Evolutionary conservation across 2,113 vertebrate genomes (phyloP), one percentile per base, ranked within the genome.

Genomic region (Saiga tatarica): DNA sequence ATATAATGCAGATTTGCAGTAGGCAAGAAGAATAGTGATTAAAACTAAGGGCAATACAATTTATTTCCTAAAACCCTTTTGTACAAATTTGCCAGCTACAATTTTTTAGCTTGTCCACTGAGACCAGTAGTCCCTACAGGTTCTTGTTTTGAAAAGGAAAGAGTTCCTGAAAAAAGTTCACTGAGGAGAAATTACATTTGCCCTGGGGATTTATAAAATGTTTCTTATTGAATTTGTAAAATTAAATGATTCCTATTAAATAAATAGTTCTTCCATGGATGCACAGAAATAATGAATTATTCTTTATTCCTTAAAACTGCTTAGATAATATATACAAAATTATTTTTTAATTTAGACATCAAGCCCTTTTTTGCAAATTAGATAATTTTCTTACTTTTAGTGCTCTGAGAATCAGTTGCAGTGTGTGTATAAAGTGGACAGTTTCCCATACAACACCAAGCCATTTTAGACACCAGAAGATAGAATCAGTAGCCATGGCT

Each of bases 101-200:
- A 5, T 85, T 92, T 87, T 96, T 89, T 30, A 88, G 25, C 45
- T 33, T 15, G 52, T 45, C 23, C 47, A n/a, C 23, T 55, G 71
- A 92, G 67, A 87, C 30, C 76, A 78, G 7, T 82, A 89, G 89
- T n/a, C 30, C 94, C 90, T 90, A 74, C 0, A 95, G 52, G 45
- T 84, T 87, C 67, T 82, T 96, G 47, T 94, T 97, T 92, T 90
- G 76, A 64, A 96, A 89, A 95, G 60, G 25, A 12, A 19, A 83
- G 78, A 86, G 28, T 62, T 76, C 17, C 91, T 90, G 74, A 90
- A 67, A 59, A 95, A 96, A 96, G 7, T 90, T 92, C 90, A 45
- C 45, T 87, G 57, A 94, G 71, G 28, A 92, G 5, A 96, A 96
- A 85, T 93, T 96, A 64, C 50, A 67, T 55, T 16, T 64, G 33